Base-by-base conservation (phyloP, 2,797 vertebrate genomes). In the Pelobates cultripes region DNA sequence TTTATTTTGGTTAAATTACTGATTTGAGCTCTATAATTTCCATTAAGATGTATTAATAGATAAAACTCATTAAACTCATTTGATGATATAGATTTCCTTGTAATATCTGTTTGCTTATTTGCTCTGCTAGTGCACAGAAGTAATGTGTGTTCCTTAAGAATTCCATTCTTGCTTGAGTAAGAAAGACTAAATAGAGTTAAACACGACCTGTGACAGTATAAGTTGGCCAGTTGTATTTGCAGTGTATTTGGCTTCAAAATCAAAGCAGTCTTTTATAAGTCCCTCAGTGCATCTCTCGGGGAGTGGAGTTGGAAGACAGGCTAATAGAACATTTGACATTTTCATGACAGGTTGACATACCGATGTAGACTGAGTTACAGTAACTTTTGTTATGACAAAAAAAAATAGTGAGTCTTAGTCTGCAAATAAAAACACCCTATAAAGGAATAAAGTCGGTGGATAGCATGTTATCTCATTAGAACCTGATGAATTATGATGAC, bases 331-430 rank as follows among this genome's bases (percentile, higher is more conserved):
- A 64, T 64, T n/a, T 64, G 61, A 64, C 17, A 28, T 4, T 64
- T 40, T 64, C 5, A 64, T 64, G 61, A 64, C 61, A 64, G 17
- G 17, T 40, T 57, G 55, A 57, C 55, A 57, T 41, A 28, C 63
- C 4, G 63, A 17, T 64, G 61, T 40, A 17, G 17, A 13, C 61
- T 64, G 61, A 3, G 61, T 64, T 64, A 17, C 61, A 7, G 7
- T 64, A 64, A 64, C 17, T 17, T 64, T 64, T 64, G 61, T 64
- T n/a, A 64, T 64, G 17, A 28, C 61, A 64, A 17, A 64, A 64
- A 64, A 64, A 60, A 64, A 10, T 7, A 17, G n/a, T 10, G 28
- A 4, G 10, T 28, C 10, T 40, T 10, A 40, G 61, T 8, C 61
- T 40, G 57, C n/a, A 40, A 64, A 64, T 40, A 4, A 4, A 60